Evolutionary conservation across 2,797 vertebrate species (phyloP), one percentile per base, ranked within the genome.

Genomic region (Dromococcyx pavoninus): DNA sequence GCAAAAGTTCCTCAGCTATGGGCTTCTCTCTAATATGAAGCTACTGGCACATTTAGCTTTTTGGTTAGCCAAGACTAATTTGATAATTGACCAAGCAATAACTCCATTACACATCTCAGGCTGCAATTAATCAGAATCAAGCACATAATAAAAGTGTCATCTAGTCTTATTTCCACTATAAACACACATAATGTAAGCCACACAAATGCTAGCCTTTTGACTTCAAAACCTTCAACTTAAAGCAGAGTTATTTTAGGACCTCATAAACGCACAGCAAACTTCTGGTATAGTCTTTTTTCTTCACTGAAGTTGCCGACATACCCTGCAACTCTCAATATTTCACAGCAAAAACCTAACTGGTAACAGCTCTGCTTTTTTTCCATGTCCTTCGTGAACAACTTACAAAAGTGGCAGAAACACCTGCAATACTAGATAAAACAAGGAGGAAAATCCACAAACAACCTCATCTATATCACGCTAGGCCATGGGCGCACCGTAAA

Each of bases 401-500:
- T 33, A 35, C 37, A 24, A 16, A 84, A 89, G 58, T 13, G 25
- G 33, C 91, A 93, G 62, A 69, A 94, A 83, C 3, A 16, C 60
- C 82, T 86, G 48, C 30, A 90, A 56, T 22, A 58, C 28, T 41
- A 64, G 39, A 64, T 67, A 92, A 94, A 96, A 58, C 41, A n/a
- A 21, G 17, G 4, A 83, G 37, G 11, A 43, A 8, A 81, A 79
- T 61, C 88, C 75, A 84, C 65, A 90, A 90, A 79, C 76, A 90
- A 95, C 51, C 69, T 73, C 75, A 51, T 66, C 57, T 71, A 54
- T 28, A 91, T 17, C 89, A 89, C 86, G 12, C 46, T 89, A 93
- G 92, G 89, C 95, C 94, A 82, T 2, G 51, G 72, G 72, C 91
- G 76, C 94, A 58, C 4, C 62, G 44, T 51, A 85, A 93, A 93